Conservation (phyloP, 2,113 vertebrate species). For the Steatornis caripensis region DNA sequence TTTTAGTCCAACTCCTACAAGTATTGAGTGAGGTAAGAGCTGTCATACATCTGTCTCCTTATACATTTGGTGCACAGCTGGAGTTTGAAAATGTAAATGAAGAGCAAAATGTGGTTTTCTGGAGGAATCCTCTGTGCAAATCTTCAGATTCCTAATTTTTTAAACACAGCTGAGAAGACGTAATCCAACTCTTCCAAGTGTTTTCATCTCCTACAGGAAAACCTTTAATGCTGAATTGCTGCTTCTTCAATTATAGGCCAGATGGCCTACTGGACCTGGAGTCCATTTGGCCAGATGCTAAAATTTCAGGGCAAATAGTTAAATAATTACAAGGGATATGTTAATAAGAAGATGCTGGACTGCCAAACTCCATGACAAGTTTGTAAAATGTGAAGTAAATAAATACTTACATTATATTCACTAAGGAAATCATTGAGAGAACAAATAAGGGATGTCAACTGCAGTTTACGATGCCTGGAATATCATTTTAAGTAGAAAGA, state of each 20-base stretch:
- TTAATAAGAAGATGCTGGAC: background rate
- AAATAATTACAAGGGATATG: background rate
- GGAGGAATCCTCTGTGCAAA: background rate
- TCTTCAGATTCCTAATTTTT: background rate
- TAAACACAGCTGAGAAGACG: background rate
- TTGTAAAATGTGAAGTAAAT: background rate
- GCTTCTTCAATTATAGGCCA: background rate
- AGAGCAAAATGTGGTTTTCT: background rate
- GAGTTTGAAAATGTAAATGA: background rate
- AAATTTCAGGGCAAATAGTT: background rate
- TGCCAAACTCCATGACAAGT: background rate
- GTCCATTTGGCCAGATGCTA: background rate
- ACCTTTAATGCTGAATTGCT: background rate
- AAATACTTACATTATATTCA: background rate
- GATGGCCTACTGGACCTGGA: background rate
- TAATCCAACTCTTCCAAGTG: background rate
- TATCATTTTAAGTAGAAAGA: background rate
- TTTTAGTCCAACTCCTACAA: background rate
- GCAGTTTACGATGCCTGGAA: background rate
- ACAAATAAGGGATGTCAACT: background rate
- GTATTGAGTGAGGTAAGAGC: background rate
- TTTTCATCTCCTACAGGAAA: background rate
- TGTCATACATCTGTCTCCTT: background rate
- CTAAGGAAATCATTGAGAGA: background rate
- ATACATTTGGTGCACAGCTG: background rate